Percentiles rank a stretch among this genome's conserved stretches.
phyloP scores from a whole-genome alignment of 1,140 invertebrate species.

The Drosophila burlai region DNA sequence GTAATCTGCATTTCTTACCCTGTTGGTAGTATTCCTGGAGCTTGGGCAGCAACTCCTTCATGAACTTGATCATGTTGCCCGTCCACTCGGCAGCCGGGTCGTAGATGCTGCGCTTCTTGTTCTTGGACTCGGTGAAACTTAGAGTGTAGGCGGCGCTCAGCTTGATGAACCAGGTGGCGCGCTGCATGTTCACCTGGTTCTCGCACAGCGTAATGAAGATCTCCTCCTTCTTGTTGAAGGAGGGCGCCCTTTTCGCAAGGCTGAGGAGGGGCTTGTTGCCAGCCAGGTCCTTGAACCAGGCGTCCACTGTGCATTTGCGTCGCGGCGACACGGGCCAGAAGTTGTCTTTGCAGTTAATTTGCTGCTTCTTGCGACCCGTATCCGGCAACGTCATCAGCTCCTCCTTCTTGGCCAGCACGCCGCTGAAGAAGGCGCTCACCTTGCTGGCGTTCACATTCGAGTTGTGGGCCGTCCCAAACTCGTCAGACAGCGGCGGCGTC shows the following conservation, averaged over 20 bases:
- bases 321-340: constrained; percentile 96
- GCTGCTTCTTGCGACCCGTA: constrained; percentile 95
- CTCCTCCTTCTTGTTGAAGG: constrained; percentile 99
- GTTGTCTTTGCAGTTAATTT: constrained; percentile 97
- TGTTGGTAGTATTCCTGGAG: constrained; percentile 93
- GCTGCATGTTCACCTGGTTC: constrained; percentile 96
- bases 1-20: constrained; percentile 53
- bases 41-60: constrained; percentile 96
- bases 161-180: constrained; percentile 99
- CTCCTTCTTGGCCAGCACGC: constrained; percentile 95
- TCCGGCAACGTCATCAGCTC: constrained; percentile 97
- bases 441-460: constrained; percentile 94
- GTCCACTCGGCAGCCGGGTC: constrained; percentile 99
- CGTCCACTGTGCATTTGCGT: constrained; percentile 94
- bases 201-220: constrained; percentile 97
- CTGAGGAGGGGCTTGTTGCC: constrained; percentile 95
- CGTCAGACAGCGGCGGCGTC: constrained; percentile 93
- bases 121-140: constrained; percentile 97
- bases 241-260: constrained; percentile 96
- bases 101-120: constrained; percentile 95
- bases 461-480: constrained; percentile 96
- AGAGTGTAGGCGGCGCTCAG: constrained; percentile 97
- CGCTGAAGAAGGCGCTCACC: constrained; percentile 96
- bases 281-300: constrained; percentile 98
- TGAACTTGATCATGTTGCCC: constrained; percentile 94